phyloP scores from a whole-genome alignment of 1,140 invertebrate genomes.

The Nephila pilipes region DNA sequence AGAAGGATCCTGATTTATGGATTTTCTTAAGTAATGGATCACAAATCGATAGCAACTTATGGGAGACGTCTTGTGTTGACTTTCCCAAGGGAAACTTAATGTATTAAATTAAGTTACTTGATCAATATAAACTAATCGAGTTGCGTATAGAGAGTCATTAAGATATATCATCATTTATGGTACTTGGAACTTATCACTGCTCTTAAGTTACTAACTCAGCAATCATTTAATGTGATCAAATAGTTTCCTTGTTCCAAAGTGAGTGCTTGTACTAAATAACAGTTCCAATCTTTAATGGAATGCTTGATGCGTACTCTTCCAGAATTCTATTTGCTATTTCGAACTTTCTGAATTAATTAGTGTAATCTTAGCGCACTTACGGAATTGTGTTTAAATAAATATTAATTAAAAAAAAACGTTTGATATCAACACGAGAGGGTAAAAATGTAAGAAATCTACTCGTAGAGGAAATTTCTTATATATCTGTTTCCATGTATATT shows the following conservation, averaged over 20 bases:
- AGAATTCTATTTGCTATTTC: too few relatives aligned
- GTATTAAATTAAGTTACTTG: conserved; percentile 29
- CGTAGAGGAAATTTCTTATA: too few relatives aligned
- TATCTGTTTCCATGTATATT: too few relatives aligned
- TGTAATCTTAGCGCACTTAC: too few relatives aligned
- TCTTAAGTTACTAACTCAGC: neutral
- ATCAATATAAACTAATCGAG: conserved; percentile 42
- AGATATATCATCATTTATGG: neutral
- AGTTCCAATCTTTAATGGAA: neutral
- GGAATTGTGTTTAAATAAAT: too few relatives aligned
- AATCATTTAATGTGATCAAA: neutral
- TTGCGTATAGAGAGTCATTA: neutral
- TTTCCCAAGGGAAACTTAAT: conserved; percentile 3
- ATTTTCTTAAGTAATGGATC: conserved; percentile 42
- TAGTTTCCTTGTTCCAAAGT: neutral
- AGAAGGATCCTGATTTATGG: conserved; percentile 25
- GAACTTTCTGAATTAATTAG: too few relatives aligned
- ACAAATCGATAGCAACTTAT: conserved; percentile 37
- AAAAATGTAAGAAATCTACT: too few relatives aligned
- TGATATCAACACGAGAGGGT: too few relatives aligned
- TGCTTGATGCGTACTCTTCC: too few relatives aligned
- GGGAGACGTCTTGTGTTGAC: conserved; percentile 24
- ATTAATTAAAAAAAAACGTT: too few relatives aligned
- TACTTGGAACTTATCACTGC: neutral
- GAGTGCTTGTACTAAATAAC: neutral